Evolutionary conservation across 2,113 vertebrate species (phyloP), one percentile per base, ranked within the genome.

Genomic region (Platichthys stellatus): DNA sequence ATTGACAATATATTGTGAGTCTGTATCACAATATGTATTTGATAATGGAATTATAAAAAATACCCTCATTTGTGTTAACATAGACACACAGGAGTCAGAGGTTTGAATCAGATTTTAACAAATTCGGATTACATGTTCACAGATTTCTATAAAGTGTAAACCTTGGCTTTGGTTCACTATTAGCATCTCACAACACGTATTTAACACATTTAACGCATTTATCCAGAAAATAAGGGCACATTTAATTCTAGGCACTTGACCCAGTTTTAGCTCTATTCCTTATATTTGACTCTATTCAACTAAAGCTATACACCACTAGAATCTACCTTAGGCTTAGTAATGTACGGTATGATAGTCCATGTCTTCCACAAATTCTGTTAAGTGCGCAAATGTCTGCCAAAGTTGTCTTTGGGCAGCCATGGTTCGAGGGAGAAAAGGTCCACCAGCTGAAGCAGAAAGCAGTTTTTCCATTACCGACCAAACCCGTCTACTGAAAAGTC

Each of bases 381-480:
- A 64, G 69, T 79, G 63, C 76, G 65, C 43, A 70, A 53, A 76
- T n/a, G 28, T 74, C 68, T 14, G 31, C n/a, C 63, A 56, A 85
- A 76, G 65, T 20, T 76, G 68, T 40, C 72, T 74, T 71, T 61
- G 31, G 69, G 69, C 80, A 53, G 47, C 47, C 57, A 47, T 0
- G 47, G 53, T 74, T 78, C 20, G 64, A 12, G 49, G 10, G 60
- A 81, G 53, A 73, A 78, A 84, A 78, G 13, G 51, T 68, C 43
- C 24, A 56, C 59, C 49, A 47, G 28, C 77, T 64, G 71, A 51
- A 51, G 72, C 56, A 76, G n/a, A 76, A 76, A 70, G 40, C 28
- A 83, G 26, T 45, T 71, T 85, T 80, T 85, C 84, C 74, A 80
- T 88, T 85, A 80, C 64, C 63, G 68, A 35, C 66, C 58, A 49